Evolutionary conservation across 2,113 vertebrate species (phyloP), one percentile per base, ranked within the genome.

Genomic region (Hylia prasina): DNA sequence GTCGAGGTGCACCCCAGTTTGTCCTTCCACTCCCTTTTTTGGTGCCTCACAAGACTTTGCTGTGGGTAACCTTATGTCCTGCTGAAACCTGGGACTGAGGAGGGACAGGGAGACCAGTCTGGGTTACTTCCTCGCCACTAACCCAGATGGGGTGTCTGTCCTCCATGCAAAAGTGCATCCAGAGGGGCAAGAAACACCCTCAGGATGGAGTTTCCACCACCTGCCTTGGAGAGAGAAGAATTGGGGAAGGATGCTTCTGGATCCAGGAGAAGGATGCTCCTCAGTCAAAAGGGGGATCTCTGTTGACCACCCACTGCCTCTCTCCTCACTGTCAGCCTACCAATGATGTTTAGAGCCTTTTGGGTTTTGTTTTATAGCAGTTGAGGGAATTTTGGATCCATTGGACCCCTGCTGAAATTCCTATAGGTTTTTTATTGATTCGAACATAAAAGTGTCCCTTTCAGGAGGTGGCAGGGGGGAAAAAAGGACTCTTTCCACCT

Each of bases 11-110:
- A 40, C 25, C 65, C 51, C 24, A 0, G 35, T 82, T 82, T 58
- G 24, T 73, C 65, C 89, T 60, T 28, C 44, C 60, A 54, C 35
- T 39, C 80, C 87, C 87, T 79, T 70, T 75, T 8, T 28, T 4
- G 2, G 87, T 65, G 85, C 78, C 77, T 85, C 92, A 60, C 80
- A 64, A 75, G 82, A 63, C 90, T 96, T 86, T 94, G 73, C 79
- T 68, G 94, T 37, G 76, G 48, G 93, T 93, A 97, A 97, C 94
- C 96, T 40, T 8, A 30, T 68, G 97, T 96, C 96, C 97, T 97
- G 97, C 97, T 98, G 98, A 98, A 98, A 98, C 96, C 93, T 97
- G 98, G 30, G 47, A 28, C 8, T 2, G 21, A 63, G 61, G 31
- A 16, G 19, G 39, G 77, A 28, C 27, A 53, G 77, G 61, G 17